Conservation (phyloP, 2,113 vertebrate species). For the Barnardius zonarius region DNA sequence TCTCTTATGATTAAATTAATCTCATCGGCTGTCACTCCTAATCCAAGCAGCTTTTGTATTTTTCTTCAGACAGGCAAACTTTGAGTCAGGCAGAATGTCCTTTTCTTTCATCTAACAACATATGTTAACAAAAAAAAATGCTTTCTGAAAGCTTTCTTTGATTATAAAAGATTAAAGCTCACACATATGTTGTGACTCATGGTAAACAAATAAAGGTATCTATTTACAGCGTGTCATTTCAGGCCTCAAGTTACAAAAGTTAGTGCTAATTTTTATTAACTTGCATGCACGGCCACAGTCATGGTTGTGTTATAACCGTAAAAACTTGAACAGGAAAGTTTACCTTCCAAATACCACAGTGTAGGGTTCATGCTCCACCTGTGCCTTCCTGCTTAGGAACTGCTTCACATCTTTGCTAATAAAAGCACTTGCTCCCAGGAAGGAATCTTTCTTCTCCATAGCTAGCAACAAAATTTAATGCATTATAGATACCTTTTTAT, state of each 20-base stretch:
- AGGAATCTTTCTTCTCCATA: not conserved
- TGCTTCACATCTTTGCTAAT: not conserved
- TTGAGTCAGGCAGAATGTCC: not conserved
- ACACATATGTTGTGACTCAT: not conserved
- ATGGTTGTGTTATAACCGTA: not conserved
- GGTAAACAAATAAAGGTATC: constrained; percentile 20
- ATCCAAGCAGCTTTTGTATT: not conserved
- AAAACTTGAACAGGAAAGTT: not conserved
- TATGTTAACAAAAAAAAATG: not conserved
- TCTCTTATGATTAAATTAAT: not conserved
- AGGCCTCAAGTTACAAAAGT: not conserved
- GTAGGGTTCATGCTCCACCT: not conserved
- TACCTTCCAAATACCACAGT: not conserved
- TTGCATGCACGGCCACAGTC: not conserved
- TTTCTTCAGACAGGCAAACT: not conserved
- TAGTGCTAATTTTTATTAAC: constrained; percentile 32
- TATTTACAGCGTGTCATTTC: not conserved
- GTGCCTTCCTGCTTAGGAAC: not conserved
- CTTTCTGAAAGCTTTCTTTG: not conserved
- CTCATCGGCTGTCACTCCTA: not conserved
- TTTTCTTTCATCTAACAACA: not conserved
- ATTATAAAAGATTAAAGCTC: not conserved
- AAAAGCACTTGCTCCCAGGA: not conserved
- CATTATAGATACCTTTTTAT: not conserved
- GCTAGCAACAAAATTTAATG: not conserved